Evolutionary conservation across 1,140 invertebrate species (phyloP), one percentile per base, ranked within the genome.

Genomic region (Hyles vespertilio): DNA sequence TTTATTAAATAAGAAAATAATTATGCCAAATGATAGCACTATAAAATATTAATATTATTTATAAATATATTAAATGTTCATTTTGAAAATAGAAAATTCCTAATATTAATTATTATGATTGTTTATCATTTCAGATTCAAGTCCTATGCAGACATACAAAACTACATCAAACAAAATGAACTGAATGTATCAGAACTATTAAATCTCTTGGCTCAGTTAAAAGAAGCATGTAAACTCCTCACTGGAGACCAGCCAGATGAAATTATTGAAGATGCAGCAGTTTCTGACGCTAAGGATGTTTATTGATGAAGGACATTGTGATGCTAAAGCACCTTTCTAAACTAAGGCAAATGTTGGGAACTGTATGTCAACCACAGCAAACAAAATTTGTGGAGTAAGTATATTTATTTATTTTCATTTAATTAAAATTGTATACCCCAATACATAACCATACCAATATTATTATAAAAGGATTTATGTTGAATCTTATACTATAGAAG

Each of bases 241-340:
- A 79, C 81, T 9, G 85, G 86, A 32, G 77, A 92, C 32, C 87
- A 91, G 34, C 63, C 87, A 36, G 68, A 86, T 61, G 91, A 93
- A 57, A 76, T 92, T 8, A 83, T 93, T 33, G 91, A 94, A 74
- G 92, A 94, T 75, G 91, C 93, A 46, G 81, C 91, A 32, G 84
- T 94, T 94, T 3, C 91, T 92, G 65, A 69, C 92, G 3, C 83
- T 95, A 44, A 80, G 90, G 59, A 79, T 94, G 63, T 93, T 95
- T 59, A 82, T 93, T 7, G 82, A 91, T 62, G 89, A 92, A 47
- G 89, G 89, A 91, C 58, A 82, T 90, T 59, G 90, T 94, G 5
- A 90, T 91, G 57, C 81, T 91, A 4, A 91, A 90, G 57, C 90
- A 91, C 78, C 69, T 89, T 12, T 80, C 84, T 40, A 70, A 90